Percentiles rank a stretch among this genome's conserved stretches.
Evolutionary conservation across 2,797 vertebrate genomes (phyloP).

Genomic region (Limnodromus scolopaceus): DNA sequence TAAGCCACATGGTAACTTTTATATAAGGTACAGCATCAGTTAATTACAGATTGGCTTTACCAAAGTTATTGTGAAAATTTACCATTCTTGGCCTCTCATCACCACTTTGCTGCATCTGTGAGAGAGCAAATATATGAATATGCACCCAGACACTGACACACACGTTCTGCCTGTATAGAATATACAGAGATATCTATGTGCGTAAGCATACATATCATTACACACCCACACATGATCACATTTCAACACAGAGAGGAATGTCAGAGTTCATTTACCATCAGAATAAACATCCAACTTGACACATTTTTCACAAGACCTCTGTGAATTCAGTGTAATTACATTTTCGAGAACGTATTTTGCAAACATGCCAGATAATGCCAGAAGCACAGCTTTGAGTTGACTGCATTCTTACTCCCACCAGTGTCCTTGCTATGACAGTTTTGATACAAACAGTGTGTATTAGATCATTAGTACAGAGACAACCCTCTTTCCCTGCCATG

Average conservation of each 20-base stretch:
- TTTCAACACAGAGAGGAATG: background rate
- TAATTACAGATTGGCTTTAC: background rate
- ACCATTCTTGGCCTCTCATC: background rate
- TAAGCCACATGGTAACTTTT: background rate
- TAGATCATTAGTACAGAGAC: slow-evolving; percentile 37
- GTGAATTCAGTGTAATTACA: slow-evolving; percentile 44
- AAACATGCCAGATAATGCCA: slow-evolving; percentile 26
- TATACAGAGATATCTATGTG: background rate
- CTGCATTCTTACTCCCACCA: slow-evolving; percentile 14
- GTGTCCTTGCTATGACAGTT: slow-evolving; percentile 56
- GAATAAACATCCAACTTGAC: slow-evolving; percentile 26
- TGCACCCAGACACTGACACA: background rate
- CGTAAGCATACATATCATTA: background rate
- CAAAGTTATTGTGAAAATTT: background rate
- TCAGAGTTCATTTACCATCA: background rate
- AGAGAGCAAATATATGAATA: background rate
- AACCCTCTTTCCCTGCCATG: background rate
- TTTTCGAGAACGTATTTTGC: slow-evolving; percentile 30
- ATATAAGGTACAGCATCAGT: background rate
- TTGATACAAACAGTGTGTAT: slow-evolving; percentile 25
- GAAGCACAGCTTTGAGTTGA: slow-evolving; percentile 33
- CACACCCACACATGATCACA: background rate
- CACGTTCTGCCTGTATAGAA: background rate
- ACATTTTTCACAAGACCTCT: slow-evolving; percentile 29
- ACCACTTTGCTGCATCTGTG: background rate